Evolutionary conservation across 2,113 vertebrate species (phyloP), one percentile per base, ranked within the genome.

Genomic region (Archilochus colubris): DNA sequence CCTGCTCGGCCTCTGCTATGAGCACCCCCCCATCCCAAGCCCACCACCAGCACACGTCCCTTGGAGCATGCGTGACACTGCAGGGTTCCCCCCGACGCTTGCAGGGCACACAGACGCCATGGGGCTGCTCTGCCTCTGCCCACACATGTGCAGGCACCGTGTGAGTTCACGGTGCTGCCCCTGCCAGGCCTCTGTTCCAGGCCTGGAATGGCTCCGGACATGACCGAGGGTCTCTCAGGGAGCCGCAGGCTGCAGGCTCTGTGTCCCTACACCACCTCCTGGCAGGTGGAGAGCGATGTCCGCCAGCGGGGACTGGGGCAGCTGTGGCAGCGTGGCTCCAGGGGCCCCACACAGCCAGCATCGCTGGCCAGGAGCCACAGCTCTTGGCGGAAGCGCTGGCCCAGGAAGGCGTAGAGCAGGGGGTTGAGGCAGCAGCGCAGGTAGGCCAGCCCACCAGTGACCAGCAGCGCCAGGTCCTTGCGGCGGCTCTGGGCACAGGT

Each of bases 361-460:
- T 98, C 84, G 0, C 55, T 95, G 21, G 98, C 51, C 55, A 99
- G 94, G 87, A 85, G 95, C 55, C 97, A 28, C 48, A 99, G 97
- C 36, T 99, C 98, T 5, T 63, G 97, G 12, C 99, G 98, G 97
- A 99, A 99, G 24, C 98, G 98, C 40, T 98, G 98, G 2, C 99
- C 99, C 33, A 99, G 94, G 85, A 99, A 98, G 28, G 98, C 98
- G 3, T 99, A 99, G 51, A 99, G 98, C 82, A 99, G 63, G 0
- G 99, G 99, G 91, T 99, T 99, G 87, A 99, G 98, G 96, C 98
- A 98, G 85, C 99, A 99, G 94, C 99, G 99, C 72, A 97, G 95
- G 66, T 98, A 99, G 0, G 98, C 99, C 96, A 99, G 85, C 28
- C 97, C 98, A 13, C 98, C 97, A 0, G 99, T 99, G 62, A 98